Evolutionary conservation across 2,113 vertebrate genomes (phyloP), one percentile per base, ranked within the genome.

Genomic region (Octodon degus): DNA sequence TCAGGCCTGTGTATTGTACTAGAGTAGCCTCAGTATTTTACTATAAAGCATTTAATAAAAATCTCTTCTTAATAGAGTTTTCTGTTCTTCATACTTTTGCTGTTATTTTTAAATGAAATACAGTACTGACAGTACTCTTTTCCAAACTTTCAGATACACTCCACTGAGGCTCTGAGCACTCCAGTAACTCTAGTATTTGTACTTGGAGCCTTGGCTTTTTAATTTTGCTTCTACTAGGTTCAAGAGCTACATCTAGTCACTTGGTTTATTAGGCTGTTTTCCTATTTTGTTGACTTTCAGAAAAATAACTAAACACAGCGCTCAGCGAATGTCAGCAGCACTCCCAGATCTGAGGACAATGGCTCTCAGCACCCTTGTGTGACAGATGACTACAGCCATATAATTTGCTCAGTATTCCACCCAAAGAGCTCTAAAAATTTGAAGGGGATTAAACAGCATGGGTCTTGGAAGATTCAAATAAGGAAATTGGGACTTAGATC

Each of bases 41-140:
- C 97, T 98, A 98, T 97, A 95, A 98, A 98, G 96, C 98, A 98
- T 98, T 98, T 98, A 99, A 98, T 98, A 98, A 98, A 96, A 97
- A 97, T 98, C 96, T 97, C 96, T 91, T 95, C 62, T 93, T 96
- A 93, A 53, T 97, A 97, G 55, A 96, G 79, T 93, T 98, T 96
- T 98, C 97, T 98, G 97, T 98, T 98, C 97, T 98, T 98, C 98
- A 97, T 97, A 98, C 86, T 96, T 98, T 98, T 98, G 97, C 95
- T 98, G 97, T 97, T 98, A 97, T 98, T 98, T 98, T 98, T 91
- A 98, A 98, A 97, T 98, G 97, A 98, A 98, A 97, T 97, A 90
- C 94, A 97, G 86, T 95, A 60, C 37, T 77, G 0, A 0, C 60
- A 94, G 72, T 89, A 90, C 19, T 94, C 0, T 72, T 97, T 97